Conservation (phyloP, 2,888 invertebrate genomes). For the Xanthia icteritia region DNA sequence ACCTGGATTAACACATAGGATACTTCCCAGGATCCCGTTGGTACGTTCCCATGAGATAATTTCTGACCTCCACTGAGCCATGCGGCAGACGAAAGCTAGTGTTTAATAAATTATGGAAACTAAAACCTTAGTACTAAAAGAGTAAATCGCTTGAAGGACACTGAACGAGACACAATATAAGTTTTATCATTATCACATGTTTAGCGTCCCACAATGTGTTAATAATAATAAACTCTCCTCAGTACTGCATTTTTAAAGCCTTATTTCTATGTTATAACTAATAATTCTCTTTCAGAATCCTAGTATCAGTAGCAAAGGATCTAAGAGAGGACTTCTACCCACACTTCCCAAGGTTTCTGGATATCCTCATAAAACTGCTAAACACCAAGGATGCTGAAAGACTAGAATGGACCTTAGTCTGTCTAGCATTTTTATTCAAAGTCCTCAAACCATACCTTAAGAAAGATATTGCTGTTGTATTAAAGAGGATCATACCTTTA, state of each 20-base stretch:
- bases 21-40: no score
- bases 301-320: conserved; percentile 96
- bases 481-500: conserved; percentile 93
- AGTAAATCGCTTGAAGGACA: background rate
- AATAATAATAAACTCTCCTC: background rate
- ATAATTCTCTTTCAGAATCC: conserved; percentile 90
- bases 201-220: no score
- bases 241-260: background rate
- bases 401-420: conserved; percentile 96
- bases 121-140: background rate
- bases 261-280: background rate
- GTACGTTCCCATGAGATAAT: no score
- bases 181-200: no score
- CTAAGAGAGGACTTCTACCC: conserved; percentile 96
- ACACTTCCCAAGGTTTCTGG: conserved; percentile 94
- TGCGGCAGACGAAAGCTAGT: no score
- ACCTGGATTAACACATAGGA: no score
- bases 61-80: no score
- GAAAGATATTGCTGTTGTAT: conserved; percentile 93
- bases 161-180: no score
- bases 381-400: conserved; percentile 95
- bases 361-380: conserved; percentile 92
- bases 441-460: conserved; percentile 95
- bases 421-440: conserved; percentile 97
- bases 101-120: background rate